phyloP scores from a whole-genome alignment of 2,113 vertebrate genomes.

The Recurvirostra avosetta region DNA sequence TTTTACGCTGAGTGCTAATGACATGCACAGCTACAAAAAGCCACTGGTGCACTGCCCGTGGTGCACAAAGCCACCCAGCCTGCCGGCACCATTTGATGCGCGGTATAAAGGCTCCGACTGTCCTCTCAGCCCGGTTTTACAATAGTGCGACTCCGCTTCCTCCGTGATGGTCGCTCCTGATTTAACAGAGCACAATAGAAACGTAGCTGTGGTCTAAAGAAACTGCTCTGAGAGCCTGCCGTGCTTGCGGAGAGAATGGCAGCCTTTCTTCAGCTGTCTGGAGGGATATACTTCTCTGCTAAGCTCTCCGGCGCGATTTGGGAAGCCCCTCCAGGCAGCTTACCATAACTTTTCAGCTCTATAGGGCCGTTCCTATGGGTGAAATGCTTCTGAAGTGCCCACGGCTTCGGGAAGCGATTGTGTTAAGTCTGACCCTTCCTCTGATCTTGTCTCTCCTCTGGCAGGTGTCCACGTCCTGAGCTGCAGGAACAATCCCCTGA shows the following conservation, averaged over 20 bases:
- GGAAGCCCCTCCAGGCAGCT: constrained; percentile 63
- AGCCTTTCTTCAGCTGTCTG: constrained; percentile 63
- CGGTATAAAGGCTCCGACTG: constrained; percentile 11
- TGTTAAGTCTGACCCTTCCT: constrained; percentile 72
- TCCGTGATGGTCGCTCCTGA: constrained; percentile 39
- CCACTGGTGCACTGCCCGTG: neutral
- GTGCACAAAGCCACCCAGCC: constrained; percentile 45
- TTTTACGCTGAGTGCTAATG: neutral
- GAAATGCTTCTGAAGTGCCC: constrained; percentile 71
- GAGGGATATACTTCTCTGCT: constrained; percentile 44
- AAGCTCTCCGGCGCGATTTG: constrained; percentile 19
- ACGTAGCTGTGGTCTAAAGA: constrained; percentile 25
- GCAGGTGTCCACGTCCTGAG: constrained; percentile 94
- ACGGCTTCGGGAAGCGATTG: constrained; percentile 40
- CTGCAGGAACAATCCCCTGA: constrained; percentile 96
- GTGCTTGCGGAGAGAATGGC: neutral
- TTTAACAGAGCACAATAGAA: constrained; percentile 42
- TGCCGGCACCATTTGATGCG: constrained; percentile 19
- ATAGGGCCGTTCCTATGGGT: constrained; percentile 30
- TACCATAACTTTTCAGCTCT: constrained; percentile 64
- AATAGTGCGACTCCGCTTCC: constrained; percentile 7
- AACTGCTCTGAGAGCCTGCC: neutral
- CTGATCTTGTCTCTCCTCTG: constrained; percentile 65
- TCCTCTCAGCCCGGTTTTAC: neutral
- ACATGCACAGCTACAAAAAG: neutral